Percentiles rank a stretch among this genome's conserved stretches.
These are phyloP conservation scores for Myotis lucifugus DNA, from an alignment of 2,113 vertebrate genomes.

Conservation along the genomic window DNA sequence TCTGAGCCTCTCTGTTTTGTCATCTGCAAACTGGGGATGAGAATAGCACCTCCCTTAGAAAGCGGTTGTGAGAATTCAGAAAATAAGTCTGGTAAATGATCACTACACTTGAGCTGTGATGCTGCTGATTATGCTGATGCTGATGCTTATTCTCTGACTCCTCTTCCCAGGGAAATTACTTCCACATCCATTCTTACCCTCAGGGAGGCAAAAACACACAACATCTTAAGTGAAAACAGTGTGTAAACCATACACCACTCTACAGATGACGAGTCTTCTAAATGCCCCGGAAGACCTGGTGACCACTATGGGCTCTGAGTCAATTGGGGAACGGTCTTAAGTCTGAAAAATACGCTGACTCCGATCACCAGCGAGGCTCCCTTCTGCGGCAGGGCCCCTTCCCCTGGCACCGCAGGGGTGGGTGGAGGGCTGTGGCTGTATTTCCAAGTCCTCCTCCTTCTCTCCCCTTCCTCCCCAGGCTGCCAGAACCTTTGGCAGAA, in stretches of 20 bases:
- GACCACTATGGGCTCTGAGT: background rate
- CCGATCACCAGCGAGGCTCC: background rate
- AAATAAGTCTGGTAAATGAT: background rate
- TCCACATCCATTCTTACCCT: background rate
- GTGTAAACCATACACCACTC: background rate
- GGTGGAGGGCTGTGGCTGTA: accelerated
- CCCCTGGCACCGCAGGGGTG: accelerated
- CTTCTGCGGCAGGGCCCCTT: background rate
- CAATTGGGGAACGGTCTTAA: background rate
- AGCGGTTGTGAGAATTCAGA: background rate
- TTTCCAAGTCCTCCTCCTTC: background rate
- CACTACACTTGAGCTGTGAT: background rate
- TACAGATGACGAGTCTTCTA: background rate
- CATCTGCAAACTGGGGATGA: background rate
- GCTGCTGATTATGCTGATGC: background rate
- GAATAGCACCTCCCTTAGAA: background rate
- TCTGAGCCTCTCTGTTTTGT: constrained; percentile 3
- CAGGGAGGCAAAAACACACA: background rate
- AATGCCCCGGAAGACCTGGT: background rate
- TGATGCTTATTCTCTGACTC: background rate
- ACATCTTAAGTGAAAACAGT: background rate
- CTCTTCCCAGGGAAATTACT: background rate
- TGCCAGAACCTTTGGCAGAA: background rate
- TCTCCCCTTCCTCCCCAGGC: background rate
- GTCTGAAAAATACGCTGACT: background rate